These are phyloP conservation scores for Parnassius apollo DNA, from an alignment of 2,888 invertebrate species.

Conservation along the genomic window DNA sequence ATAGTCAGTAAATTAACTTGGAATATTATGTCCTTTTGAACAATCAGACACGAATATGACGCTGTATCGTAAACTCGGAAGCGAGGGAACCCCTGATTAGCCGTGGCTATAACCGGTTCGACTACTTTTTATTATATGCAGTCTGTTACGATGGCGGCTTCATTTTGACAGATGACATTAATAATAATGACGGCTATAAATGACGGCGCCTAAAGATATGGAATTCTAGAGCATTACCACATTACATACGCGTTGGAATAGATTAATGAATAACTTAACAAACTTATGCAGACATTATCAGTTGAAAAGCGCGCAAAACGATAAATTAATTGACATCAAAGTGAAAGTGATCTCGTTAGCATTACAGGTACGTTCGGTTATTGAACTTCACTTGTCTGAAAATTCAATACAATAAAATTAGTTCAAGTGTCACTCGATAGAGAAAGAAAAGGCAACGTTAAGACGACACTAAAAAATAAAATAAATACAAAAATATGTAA, in stretches of 20 bases:
- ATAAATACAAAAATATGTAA: too few relatives aligned
- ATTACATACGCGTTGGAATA: conserved; percentile 2
- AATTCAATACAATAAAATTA: conserved; percentile 27
- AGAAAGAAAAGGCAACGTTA: not conserved
- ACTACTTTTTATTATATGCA: conserved; percentile 36
- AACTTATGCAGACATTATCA: not conserved
- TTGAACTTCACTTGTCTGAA: conserved; percentile 45
- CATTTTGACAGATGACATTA: conserved; percentile 57
- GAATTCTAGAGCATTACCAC: conserved; percentile 34
- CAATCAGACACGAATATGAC: conserved; percentile 16
- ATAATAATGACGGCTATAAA: conserved; percentile 51
- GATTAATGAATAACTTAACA: conserved; percentile 2
- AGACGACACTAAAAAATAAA: too few relatives aligned
- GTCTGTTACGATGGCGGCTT: conserved; percentile 34
- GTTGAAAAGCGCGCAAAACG: conserved; percentile 1
- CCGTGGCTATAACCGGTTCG: conserved; percentile 33
- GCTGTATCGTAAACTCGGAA: conserved; percentile 19
- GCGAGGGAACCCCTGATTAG: conserved; percentile 26
- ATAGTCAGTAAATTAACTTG: too few relatives aligned
- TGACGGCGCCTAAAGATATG: conserved; percentile 45
- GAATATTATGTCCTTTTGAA: too few relatives aligned
- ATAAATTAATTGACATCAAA: conserved; percentile 15
- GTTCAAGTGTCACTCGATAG: not conserved
- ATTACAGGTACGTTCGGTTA: conserved; percentile 44
- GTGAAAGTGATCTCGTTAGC: conserved; percentile 12